These are phyloP conservation scores for Aethes cnicana DNA, from an alignment of 2,888 invertebrate species.

Conservation along the genomic window DNA sequence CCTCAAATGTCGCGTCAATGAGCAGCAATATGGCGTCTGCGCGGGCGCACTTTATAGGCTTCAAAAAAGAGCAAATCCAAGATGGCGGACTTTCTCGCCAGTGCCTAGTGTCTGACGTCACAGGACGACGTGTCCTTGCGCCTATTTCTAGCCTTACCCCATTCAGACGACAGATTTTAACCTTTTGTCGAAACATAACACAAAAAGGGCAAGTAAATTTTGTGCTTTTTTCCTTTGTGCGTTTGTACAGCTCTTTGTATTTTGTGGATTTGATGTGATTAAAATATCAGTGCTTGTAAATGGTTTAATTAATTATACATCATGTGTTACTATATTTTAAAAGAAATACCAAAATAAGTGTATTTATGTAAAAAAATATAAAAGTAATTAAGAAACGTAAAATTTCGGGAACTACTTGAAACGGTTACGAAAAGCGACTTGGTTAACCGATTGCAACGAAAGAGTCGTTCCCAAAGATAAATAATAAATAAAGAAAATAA, in stretches of 20 bases:
- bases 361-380: too few relatives aligned
- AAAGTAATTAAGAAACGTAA: too few relatives aligned
- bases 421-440: too few relatives aligned
- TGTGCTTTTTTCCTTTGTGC: slow-evolving; percentile 1
- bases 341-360: too few relatives aligned
- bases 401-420: too few relatives aligned
- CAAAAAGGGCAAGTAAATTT: slow-evolving; percentile 9
- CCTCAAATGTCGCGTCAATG: slow-evolving; percentile 27
- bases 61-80: slow-evolving; percentile 76
- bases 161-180: slow-evolving; percentile 38
- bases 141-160: slow-evolving; percentile 56
- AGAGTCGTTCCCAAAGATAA: slow-evolving; percentile 34
- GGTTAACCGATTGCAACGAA: too few relatives aligned
- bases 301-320: too few relatives aligned
- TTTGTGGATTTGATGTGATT: too few relatives aligned
- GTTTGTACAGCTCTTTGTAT: too few relatives aligned
- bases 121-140: slow-evolving; percentile 75
- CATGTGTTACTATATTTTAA: too few relatives aligned
- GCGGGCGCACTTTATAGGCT: slow-evolving; percentile 75
- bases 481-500: slow-evolving; percentile 38
- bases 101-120: slow-evolving; percentile 80
- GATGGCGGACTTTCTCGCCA: slow-evolving; percentile 80
- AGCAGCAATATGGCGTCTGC: slow-evolving; percentile 43
- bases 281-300: too few relatives aligned
- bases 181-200: slow-evolving; percentile 17